Evolutionary conservation across 1,140 invertebrate genomes (phyloP).

Genomic region (Doryteuthis pealeii): DNA sequence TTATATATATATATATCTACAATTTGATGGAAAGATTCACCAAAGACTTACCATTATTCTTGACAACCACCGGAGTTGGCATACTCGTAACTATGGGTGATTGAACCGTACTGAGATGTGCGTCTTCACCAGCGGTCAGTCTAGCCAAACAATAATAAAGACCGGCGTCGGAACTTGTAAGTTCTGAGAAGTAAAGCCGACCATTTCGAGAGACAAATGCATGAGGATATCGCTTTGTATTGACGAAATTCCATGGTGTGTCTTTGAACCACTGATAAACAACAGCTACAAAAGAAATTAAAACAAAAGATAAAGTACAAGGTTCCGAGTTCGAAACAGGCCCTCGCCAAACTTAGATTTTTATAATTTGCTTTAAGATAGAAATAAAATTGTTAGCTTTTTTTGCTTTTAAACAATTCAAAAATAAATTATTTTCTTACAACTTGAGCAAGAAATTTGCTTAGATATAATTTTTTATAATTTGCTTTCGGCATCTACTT

Average conservation of each 20-base stretch:
- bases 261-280: constrained; percentile 35
- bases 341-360: no score
- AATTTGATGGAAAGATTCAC: not conserved
- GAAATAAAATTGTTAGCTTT: not conserved
- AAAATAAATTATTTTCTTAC: no score
- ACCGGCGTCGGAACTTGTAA: constrained; percentile 28
- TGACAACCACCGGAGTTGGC: constrained; percentile 33
- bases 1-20: no score
- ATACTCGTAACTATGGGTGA: constrained; percentile 34
- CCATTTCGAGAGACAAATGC: constrained; percentile 38
- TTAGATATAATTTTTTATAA: no score
- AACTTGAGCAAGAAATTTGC: no score
- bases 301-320: not conserved
- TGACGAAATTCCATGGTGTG: constrained; percentile 23
- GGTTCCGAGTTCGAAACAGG: no score
- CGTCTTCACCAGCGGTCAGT: constrained; percentile 23
- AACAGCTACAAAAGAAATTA: constrained; percentile 31
- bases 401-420: no score
- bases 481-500: no score
- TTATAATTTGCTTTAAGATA: not conserved
- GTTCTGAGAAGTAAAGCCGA: constrained; percentile 37
- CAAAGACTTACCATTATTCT: constrained; percentile 35
- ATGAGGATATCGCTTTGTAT: constrained; percentile 27
- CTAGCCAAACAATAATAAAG: constrained; percentile 41
- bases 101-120: constrained; percentile 23